These are phyloP conservation scores for Xestia xanthographa DNA, from an alignment of 2,888 invertebrate species.

Conservation along the genomic window DNA sequence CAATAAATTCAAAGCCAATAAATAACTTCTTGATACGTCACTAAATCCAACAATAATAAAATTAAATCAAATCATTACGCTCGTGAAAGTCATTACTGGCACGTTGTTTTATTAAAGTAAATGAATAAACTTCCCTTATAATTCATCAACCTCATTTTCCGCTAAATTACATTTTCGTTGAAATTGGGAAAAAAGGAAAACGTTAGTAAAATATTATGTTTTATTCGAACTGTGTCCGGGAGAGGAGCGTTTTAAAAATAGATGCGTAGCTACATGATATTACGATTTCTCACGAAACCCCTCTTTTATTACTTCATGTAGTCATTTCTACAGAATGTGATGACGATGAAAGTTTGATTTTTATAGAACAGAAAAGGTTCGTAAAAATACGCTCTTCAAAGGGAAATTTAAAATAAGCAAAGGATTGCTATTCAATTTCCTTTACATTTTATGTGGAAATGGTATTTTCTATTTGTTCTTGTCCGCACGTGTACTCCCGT, in stretches of 20 bases:
- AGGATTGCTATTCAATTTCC: conserved; percentile 59
- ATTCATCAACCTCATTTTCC: conserved; percentile 24
- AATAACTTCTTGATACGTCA: neutral
- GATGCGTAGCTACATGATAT: neutral
- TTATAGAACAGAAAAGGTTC: neutral
- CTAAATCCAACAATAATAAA: conserved; percentile 10
- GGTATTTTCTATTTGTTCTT: conserved; percentile 64
- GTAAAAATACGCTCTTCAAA: conserved; percentile 14
- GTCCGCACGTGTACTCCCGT: conserved; percentile 48
- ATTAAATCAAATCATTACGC: conserved; percentile 9
- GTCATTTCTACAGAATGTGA: neutral
- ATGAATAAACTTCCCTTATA: conserved; percentile 27
- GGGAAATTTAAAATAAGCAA: conserved; percentile 49
- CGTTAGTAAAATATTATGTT: conserved; percentile 6
- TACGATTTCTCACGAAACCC: neutral
- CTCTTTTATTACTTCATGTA: neutral
- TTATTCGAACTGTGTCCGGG: neutral
- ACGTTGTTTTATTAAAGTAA: conserved; percentile 39
- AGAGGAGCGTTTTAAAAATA: neutral
- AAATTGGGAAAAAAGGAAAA: conserved; percentile 11
- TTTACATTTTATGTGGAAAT: conserved; percentile 50
- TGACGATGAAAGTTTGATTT: neutral
- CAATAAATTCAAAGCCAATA: neutral
- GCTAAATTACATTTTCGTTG: conserved; percentile 13
- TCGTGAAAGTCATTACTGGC: conserved; percentile 30